Conservation (phyloP, 2,888 invertebrate species). For the Cinara cedri region DNA sequence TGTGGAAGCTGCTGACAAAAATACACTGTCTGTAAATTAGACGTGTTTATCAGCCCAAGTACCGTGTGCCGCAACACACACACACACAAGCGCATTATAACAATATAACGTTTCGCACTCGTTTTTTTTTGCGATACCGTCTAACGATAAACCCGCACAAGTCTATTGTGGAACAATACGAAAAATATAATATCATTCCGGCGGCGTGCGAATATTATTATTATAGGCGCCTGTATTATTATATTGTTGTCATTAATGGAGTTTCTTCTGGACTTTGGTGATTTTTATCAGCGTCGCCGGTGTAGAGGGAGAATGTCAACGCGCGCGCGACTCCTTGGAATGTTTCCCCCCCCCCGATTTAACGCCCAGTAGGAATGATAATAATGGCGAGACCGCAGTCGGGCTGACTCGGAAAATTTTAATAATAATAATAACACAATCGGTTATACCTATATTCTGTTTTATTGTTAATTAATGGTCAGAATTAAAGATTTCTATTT, state of each 20-base stretch:
- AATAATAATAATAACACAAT: too few relatives aligned
- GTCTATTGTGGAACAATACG: too few relatives aligned
- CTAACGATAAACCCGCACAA: background rate
- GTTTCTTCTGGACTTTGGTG: background rate
- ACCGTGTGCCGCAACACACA: slow-evolving; percentile 2
- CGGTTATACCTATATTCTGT: too few relatives aligned
- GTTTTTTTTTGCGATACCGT: slow-evolving; percentile 35
- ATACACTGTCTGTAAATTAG: too few relatives aligned
- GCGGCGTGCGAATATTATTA: too few relatives aligned
- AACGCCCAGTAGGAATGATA: background rate
- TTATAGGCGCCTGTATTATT: too few relatives aligned
- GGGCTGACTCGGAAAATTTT: slow-evolving; percentile 18
- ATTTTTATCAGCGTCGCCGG: background rate
- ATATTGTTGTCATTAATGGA: background rate
- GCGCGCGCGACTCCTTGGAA: background rate
- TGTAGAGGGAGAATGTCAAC: background rate
- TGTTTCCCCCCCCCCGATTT: too few relatives aligned
- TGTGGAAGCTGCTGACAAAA: slow-evolving; percentile 1
- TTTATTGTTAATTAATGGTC: too few relatives aligned
- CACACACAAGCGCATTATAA: background rate
- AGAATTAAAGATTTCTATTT: too few relatives aligned
- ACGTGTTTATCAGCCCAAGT: background rate
- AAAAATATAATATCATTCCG: background rate
- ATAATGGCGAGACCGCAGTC: background rate
- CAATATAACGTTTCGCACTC: slow-evolving; percentile 1